These are phyloP conservation scores for Dinomys branickii DNA, from an alignment of 2,113 vertebrate genomes.

Conservation along the genomic window DNA sequence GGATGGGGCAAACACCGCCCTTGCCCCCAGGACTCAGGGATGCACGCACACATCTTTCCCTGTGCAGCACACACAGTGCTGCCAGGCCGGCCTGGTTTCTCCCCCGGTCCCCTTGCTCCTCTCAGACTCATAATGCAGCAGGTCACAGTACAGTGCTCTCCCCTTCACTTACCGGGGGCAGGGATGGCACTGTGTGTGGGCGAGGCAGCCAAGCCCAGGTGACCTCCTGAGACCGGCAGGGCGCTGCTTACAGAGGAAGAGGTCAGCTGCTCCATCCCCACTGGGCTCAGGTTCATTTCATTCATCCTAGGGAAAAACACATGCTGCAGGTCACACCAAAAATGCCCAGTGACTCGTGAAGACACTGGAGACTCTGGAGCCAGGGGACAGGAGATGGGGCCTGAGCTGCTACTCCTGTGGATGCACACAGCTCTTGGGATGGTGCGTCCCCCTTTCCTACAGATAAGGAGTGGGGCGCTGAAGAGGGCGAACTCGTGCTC, in stretches of 20 bases:
- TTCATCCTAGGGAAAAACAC: constrained; percentile 92
- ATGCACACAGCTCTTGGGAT: not conserved
- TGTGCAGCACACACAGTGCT: not conserved
- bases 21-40: not conserved
- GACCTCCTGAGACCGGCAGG: constrained; percentile 89
- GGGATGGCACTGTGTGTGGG: constrained; percentile 95
- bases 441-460: not conserved
- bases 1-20: not conserved
- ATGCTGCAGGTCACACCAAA: not conserved
- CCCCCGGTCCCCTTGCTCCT: not conserved
- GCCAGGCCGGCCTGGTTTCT: not conserved
- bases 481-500: not conserved
- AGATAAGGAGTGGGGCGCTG: not conserved
- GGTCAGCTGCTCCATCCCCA: constrained; percentile 98
- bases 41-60: not conserved
- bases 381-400: not conserved
- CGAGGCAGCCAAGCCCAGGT: constrained; percentile 94
- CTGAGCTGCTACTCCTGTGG: not conserved
- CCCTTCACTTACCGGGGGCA: constrained; percentile 90
- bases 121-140: not conserved
- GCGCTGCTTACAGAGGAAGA: constrained; percentile 93
- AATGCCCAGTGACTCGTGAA: not conserved
- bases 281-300: constrained; percentile 97
- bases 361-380: not conserved
- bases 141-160: not conserved